Base-by-base conservation (phyloP, 1,140 invertebrate species). In the Drosophila setifemur region DNA sequence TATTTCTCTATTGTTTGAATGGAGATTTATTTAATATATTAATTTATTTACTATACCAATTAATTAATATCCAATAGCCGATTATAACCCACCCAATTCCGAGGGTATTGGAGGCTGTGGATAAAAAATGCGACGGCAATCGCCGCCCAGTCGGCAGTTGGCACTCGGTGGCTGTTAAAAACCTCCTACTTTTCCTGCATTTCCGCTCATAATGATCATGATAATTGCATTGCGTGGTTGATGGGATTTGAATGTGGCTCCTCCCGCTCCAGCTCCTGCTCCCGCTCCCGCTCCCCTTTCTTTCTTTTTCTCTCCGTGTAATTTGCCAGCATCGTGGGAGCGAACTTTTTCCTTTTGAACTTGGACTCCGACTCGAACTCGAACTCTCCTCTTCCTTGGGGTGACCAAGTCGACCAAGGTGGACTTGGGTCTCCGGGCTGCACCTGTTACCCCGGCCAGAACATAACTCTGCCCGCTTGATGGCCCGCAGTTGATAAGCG, bases 101-200 rank as follows among this genome's bases (percentile, higher is more conserved):
- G 19, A 45, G 57, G 26, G 35, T 49, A 39, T 42, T n/a, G 14
- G 18, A 12, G 35, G 54, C 40, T 43, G 55, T 49, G 57, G 68
- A 21, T 54, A 68, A 69, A 69, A 69, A 72, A 71, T 71, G 68
- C 69, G 47, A 63, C 67, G 26, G 67, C 67, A 71, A 71, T 71
- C 67, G 67, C 66, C 44, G 57, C 52, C 54, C 70, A 55, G 58
- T 67, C 74, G 70, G 50, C 57, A 57, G 64, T 75, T 40, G 57
- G 35, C 55, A 47, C 75, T 78, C 79, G 81, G 79, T 79, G 79
- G 79, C 79, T 86, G 81, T 85, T 85, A 85, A 85, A 82, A 85
- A 85, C 79, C 79, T 85, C 79, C 79, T 85, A 85, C 81, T 85
- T 85, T 82, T 86, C 81, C 81, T 85, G 81, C 81, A 85, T 85